phyloP scores from a whole-genome alignment of 2,888 invertebrate genomes.

The Erebia palarica region DNA sequence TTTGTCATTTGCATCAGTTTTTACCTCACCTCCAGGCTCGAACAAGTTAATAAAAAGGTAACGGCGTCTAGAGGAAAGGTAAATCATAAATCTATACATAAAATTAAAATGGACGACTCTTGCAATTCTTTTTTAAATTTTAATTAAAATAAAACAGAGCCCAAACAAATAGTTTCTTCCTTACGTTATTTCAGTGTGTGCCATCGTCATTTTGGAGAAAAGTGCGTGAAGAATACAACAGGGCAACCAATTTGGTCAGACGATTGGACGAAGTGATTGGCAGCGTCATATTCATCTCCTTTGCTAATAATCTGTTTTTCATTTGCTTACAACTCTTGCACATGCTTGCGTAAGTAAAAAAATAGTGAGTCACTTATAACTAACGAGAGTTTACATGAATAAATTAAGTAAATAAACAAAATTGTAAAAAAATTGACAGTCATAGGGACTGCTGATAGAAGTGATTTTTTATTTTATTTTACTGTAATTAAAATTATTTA shows the following conservation, averaged over 20 bases:
- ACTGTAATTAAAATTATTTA: too few species aligned
- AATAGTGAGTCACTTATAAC: too few species aligned
- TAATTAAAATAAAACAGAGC: too few species aligned
- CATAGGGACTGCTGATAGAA: too few species aligned
- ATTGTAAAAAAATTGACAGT: too few species aligned
- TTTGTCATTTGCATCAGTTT: constrained; percentile 87
- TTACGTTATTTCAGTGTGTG: constrained; percentile 31
- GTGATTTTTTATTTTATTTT: too few species aligned
- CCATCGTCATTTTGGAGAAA: constrained; percentile 61
- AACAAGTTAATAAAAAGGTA: constrained; percentile 79
- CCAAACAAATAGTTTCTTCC: not conserved
- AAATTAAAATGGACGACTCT: too few species aligned
- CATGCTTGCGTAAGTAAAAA: constrained; percentile 81
- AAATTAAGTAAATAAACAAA: too few species aligned
- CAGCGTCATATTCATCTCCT: constrained; percentile 85
- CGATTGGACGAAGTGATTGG: constrained; percentile 84
- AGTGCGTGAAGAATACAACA: constrained; percentile 83
- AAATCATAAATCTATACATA: constrained; percentile 12
- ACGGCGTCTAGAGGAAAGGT: constrained; percentile 58
- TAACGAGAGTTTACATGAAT: too few species aligned
- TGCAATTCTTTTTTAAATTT: too few species aligned
- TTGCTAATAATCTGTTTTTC: constrained; percentile 86
- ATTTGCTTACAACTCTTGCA: constrained; percentile 87
- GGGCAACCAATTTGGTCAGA: constrained; percentile 79
- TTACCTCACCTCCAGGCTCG: constrained; percentile 84